phyloP scores from a whole-genome alignment of 2,888 invertebrate genomes.

The Atethmia centrago region DNA sequence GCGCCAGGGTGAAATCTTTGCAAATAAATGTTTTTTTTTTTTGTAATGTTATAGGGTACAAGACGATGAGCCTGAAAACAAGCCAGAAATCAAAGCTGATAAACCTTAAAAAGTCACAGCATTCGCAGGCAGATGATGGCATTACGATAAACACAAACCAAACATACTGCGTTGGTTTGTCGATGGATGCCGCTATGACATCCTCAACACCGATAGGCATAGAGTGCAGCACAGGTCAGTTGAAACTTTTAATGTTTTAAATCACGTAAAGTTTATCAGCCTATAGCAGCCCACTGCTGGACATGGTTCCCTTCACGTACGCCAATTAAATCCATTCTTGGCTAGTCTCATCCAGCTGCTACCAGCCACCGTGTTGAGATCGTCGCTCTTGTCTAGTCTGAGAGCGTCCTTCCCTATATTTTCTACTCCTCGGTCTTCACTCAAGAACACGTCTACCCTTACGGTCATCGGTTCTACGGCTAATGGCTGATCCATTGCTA shows the following conservation, averaged over 20 bases:
- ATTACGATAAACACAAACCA: constrained; percentile 14
- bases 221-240: constrained; percentile 42
- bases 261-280: background rate
- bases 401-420: background rate
- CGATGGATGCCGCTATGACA: background rate
- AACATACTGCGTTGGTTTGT: constrained; percentile 42
- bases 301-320: background rate
- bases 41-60: constrained; percentile 7
- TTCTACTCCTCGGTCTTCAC: background rate
- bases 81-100: background rate
- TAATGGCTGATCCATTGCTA: background rate
- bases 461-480: background rate
- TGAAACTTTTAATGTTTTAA: too few species aligned
- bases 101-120: constrained; percentile 20
- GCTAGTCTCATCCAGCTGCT: background rate
- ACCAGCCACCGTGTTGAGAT: background rate
- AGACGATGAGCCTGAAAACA: constrained; percentile 11
- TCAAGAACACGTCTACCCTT: background rate
- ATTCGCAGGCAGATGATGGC: background rate
- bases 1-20: background rate
- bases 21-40: background rate
- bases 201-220: background rate
- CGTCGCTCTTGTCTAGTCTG: background rate
- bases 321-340: background rate
- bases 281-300: background rate